Conservation (phyloP, 2,888 invertebrate genomes). For the Phortica magna region DNA sequence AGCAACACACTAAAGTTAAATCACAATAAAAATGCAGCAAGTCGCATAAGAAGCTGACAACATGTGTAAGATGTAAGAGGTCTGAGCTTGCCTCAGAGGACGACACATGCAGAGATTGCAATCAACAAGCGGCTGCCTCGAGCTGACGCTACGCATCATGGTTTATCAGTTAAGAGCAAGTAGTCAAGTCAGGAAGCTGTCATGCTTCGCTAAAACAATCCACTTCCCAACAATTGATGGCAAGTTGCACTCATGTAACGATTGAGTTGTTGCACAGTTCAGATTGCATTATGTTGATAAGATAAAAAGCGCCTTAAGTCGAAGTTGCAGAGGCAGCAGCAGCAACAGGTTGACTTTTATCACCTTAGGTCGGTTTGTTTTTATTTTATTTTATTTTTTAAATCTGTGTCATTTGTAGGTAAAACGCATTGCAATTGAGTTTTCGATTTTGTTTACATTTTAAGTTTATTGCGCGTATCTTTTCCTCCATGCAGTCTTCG, state of each 20-base stretch:
- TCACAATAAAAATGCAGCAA: neutral
- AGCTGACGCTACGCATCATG: constrained; percentile 6
- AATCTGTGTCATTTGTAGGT: constrained; percentile 1
- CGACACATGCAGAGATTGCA: constrained; percentile 11
- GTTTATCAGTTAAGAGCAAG: constrained; percentile 19
- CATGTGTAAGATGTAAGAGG: neutral
- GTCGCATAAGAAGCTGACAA: constrained; percentile 3
- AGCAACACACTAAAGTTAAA: neutral
- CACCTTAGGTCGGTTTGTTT: neutral
- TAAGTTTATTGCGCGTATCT: constrained; percentile 6
- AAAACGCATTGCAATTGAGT: neutral
- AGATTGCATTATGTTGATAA: constrained; percentile 7
- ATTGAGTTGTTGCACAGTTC: constrained; percentile 12
- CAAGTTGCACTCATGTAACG: constrained; percentile 10
- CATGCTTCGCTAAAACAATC: neutral
- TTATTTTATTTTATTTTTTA: neutral
- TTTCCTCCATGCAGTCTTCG: neutral
- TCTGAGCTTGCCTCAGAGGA: too few relatives aligned
- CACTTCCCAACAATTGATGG: neutral
- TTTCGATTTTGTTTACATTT: constrained; percentile 16
- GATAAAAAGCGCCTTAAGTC: neutral
- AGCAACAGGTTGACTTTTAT: constrained; percentile 7
- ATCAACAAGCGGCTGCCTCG: constrained; percentile 2
- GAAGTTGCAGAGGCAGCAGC: neutral
- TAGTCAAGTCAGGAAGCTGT: neutral